Base-by-base conservation (phyloP, 1,140 invertebrate genomes). In the Temnothorax longispinosus region DNA sequence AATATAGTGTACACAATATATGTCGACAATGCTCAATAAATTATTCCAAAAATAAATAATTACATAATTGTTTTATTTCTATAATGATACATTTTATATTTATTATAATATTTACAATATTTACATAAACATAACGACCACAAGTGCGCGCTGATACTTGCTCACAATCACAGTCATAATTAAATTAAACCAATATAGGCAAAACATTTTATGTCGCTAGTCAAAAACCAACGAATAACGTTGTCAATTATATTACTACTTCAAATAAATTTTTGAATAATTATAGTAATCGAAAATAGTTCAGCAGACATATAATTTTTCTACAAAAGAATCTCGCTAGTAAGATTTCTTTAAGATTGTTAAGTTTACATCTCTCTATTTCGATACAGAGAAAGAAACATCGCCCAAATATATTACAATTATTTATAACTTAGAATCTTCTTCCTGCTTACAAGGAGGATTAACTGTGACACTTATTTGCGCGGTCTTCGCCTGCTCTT, bases 61-160 rank as follows among this genome's bases (percentile, higher is more conserved):
- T 27, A 58, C 3, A 72, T 35, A 74, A 74, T n/a, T 82, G 0
- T 32, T 84, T 84, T 84, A 75, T 75, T 84, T 62, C 3, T 62
- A 52, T 50, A 1, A 60, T n/a, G 38, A 47, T 35, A 47, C 7
- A 60, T 27, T 58, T 56, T 60, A 84, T 52, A 50, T 50, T 84
- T 21, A 54, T 54, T 75, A 41, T 18, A 38, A 74, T 84, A 84
- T 84, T 84, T 84, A 84, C 81, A 84, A 74, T 84, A 84, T 84
- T 44, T 84, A 84, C 69, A 84, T 35, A 21, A n/a, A 47, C 47
- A 0, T 60, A 41, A 84, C 27, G 27, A 27, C 1, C 27, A 27
- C 18, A 5, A 27, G 27, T 35, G 35, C 3, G 44, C 18, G 41
- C 1, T 58, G 11, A 64, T 78, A 32, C 21, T 38, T 64, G 8